phyloP scores from a whole-genome alignment of 2,888 invertebrate genomes.

The Abrostola triplasia region DNA sequence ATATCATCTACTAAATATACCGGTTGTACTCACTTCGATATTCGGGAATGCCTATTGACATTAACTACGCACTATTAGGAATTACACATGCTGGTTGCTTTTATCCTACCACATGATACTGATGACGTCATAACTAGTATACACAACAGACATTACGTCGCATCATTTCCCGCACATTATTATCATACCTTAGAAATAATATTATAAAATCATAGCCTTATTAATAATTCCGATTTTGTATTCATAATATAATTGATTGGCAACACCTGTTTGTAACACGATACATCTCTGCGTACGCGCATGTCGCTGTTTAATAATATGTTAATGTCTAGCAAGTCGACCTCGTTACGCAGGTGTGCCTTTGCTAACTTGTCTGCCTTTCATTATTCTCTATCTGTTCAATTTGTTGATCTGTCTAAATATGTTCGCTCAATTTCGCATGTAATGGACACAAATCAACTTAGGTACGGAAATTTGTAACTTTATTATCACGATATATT shows the following conservation, averaged over 20 bases:
- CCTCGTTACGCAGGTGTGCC: constrained; percentile 65
- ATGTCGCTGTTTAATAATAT: constrained; percentile 50
- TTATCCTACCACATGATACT: background rate
- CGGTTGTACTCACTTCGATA: too few species aligned
- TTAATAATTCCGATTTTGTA: constrained; percentile 7
- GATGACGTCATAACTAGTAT: background rate
- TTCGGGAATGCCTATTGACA: too few species aligned
- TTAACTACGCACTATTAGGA: too few species aligned
- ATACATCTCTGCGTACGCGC: constrained; percentile 54
- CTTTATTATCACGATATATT: too few species aligned
- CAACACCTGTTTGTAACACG: constrained; percentile 71
- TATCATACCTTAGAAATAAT: constrained; percentile 1
- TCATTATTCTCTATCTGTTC: constrained; percentile 22
- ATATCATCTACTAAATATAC: too few species aligned
- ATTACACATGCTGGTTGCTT: too few species aligned
- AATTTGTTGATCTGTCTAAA: background rate
- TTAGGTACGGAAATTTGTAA: too few species aligned
- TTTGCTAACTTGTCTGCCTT: constrained; percentile 24
- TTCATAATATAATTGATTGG: constrained; percentile 56
- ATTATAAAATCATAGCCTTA: constrained; percentile 11
- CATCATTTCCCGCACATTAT: background rate
- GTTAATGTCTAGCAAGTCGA: constrained; percentile 56
- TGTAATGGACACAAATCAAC: background rate
- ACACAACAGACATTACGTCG: background rate
- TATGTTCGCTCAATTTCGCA: background rate